Evolutionary conservation across 2,797 vertebrate genomes (phyloP).

Genomic region (Mico argentatus): DNA sequence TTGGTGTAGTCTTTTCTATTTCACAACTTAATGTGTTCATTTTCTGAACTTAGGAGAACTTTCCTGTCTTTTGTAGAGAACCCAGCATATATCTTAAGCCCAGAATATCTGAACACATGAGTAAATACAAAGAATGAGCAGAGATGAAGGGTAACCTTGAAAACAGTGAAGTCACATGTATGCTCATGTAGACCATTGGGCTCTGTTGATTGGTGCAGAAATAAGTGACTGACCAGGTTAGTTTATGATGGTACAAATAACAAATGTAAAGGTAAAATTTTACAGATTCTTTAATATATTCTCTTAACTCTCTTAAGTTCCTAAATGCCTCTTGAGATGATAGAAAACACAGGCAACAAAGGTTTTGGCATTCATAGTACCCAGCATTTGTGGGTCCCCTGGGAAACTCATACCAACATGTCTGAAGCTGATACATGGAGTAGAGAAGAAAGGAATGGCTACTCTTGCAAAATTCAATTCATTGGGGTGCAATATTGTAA

Average conservation of each 20-base stretch:
- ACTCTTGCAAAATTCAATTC: not conserved
- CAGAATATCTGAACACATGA: not conserved
- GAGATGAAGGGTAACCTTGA: not conserved
- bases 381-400: no score
- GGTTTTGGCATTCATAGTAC: not conserved
- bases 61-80: not conserved
- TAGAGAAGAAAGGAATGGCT: not conserved
- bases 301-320: not conserved
- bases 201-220: not conserved
- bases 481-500: not conserved
- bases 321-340: not conserved
- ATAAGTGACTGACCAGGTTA: not conserved
- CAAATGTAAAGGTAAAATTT: not conserved
- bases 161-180: not conserved
- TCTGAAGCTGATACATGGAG: not conserved
- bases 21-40: not conserved
- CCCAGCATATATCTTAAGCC: not conserved
- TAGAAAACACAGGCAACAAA: not conserved
- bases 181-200: not conserved
- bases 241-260: not conserved
- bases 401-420: not conserved
- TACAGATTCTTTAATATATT: not conserved
- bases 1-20: not conserved
- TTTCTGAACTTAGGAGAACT: not conserved
- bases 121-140: not conserved